phyloP scores from a whole-genome alignment of 2,888 invertebrate genomes.

The Agelastica alni region DNA sequence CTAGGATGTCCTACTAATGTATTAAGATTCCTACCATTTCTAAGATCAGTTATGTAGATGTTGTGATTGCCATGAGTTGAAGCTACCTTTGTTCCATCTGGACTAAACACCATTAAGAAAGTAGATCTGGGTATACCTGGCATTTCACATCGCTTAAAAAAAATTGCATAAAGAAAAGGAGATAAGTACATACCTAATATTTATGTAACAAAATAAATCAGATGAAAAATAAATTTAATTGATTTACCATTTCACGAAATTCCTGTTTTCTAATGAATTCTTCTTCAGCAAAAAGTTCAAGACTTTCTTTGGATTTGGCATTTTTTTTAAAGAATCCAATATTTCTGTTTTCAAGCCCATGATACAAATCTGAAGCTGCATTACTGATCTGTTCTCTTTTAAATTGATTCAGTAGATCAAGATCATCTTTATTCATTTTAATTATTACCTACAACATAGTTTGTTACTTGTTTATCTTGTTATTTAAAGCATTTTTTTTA shows the following conservation, averaged over 20 bases:
- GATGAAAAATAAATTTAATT: too few relatives aligned
- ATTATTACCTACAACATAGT: constrained; percentile 1
- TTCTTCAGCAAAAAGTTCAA: constrained; percentile 46
- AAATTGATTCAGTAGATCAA: constrained; percentile 35
- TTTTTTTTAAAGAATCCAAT: constrained; percentile 37
- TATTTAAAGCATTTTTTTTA: too few relatives aligned
- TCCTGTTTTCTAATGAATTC: constrained; percentile 42
- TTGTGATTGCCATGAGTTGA: constrained; percentile 90
- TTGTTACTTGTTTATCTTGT: background rate
- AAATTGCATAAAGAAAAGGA: too few relatives aligned
- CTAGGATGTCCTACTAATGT: constrained; percentile 82
- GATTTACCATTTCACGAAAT: constrained; percentile 45
- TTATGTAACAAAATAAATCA: too few relatives aligned
- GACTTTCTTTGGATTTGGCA: constrained; percentile 37
- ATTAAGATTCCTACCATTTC: constrained; percentile 76
- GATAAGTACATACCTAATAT: too few relatives aligned
- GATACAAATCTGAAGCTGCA: constrained; percentile 41
- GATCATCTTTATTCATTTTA: constrained; percentile 41
- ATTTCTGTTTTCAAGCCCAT: constrained; percentile 43
- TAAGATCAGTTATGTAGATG: constrained; percentile 81
- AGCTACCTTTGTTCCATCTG: constrained; percentile 82
- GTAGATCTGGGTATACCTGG: constrained; percentile 79
- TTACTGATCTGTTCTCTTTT: constrained; percentile 29
- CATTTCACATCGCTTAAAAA: constrained; percentile 62
- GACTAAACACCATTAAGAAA: constrained; percentile 86